Evolutionary conservation across 1,140 invertebrate species (phyloP), one percentile per base, ranked within the genome.

Genomic region (Lordiphosa clarofinis): DNA sequence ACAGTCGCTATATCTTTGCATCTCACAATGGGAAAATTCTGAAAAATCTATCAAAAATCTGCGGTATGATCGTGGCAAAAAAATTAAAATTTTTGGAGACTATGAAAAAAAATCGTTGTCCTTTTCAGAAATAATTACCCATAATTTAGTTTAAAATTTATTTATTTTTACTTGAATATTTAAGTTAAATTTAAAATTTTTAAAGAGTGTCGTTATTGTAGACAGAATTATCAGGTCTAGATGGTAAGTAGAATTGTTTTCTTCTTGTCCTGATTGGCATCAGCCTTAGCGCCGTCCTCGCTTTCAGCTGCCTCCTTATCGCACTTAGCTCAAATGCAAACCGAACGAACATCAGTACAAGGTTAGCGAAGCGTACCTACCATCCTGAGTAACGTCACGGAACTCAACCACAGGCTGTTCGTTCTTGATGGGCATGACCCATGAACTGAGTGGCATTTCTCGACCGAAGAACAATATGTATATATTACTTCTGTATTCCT

Each of bases 261-360:
- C 84, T 91, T 92, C 89, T 88, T 90, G 75, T 86, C 90, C 81
- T 90, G 89, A 57, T 89, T 89, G 53, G 87, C 68, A 73, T 93
- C 92, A 88, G 95, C 96, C 54, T 93, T 93, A 44, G 94, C 92
- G 89, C 95, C 95, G 81, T 96, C 95, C 56, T 94, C 93, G 87
- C 97, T 97, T 89, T 99, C 97, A 49, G 96, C 96, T 36, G 96
- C 96, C 90, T 99, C 98, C 90, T 97, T 97, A n/a, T 94, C 94
- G 87, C 95, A 93, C 92, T 99, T 99, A 57, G 96, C 96, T 64
- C 97, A 92, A 70, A 97, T 94, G 69, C 98, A 98, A 89, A 96
- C 94, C 74, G 98, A 91, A 88, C 94, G 93, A 47, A 94, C 94
- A 90, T 97, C 95, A 88, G 95, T 94, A 76, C 98, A 93, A 40